These are phyloP conservation scores for Drosophila jambulina DNA, from an alignment of 1,140 invertebrate genomes.

Conservation along the genomic window DNA sequence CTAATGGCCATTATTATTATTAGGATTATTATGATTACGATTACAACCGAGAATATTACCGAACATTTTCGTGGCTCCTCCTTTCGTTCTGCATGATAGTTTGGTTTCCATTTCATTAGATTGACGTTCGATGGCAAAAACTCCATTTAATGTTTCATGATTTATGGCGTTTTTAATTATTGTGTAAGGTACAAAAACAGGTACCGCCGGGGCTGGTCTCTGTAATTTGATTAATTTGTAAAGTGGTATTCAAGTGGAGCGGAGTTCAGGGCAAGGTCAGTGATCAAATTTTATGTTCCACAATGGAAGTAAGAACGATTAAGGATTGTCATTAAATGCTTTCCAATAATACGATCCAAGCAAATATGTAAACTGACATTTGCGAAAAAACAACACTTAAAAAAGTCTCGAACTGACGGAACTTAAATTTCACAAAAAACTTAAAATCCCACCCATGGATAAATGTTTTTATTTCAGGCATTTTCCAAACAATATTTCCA, in stretches of 20 bases:
- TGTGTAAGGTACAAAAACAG: constrained; percentile 15
- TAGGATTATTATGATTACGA: constrained; percentile 77
- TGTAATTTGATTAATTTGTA: constrained; percentile 50
- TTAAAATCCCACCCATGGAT: constrained; percentile 41
- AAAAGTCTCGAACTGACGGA: constrained; percentile 12
- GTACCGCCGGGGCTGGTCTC: neutral
- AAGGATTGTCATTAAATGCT: constrained; percentile 14
- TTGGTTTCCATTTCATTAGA: constrained; percentile 42
- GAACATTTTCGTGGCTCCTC: constrained; percentile 18
- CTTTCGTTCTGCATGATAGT: neutral
- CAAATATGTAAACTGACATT: constrained; percentile 42
- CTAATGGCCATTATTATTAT: constrained; percentile 80
- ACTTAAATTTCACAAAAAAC: constrained; percentile 48
- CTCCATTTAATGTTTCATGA: constrained; percentile 56
- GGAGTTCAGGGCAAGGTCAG: constrained; percentile 9
- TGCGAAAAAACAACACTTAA: constrained; percentile 42
- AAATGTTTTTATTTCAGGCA: constrained; percentile 58
- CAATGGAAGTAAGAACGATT: constrained; percentile 4
- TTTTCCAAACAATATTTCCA: constrained; percentile 67
- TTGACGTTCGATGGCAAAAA: constrained; percentile 34
- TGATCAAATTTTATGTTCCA: neutral
- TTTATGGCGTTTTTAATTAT: constrained; percentile 73
- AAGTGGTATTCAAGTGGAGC: neutral
- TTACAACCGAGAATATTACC: constrained; percentile 51
- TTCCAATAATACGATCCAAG: neutral